phyloP scores from a whole-genome alignment of 2,888 invertebrate species.

The Thymelicus acteon region DNA sequence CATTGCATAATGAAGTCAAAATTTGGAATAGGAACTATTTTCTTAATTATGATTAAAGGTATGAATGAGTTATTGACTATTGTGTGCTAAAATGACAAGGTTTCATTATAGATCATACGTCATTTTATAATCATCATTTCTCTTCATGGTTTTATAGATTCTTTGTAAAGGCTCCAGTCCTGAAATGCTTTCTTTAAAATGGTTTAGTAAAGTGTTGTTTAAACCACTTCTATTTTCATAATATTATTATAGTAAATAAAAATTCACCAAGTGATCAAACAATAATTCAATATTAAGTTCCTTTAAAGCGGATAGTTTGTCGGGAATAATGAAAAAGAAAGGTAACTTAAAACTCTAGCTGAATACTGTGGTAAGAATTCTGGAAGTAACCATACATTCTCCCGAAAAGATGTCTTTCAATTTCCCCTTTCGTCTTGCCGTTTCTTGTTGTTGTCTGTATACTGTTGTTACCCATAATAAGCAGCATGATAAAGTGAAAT shows the following conservation, averaged over 20 bases:
- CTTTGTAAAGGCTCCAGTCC: background rate
- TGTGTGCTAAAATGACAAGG: slow-evolving; percentile 17
- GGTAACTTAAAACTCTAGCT: slow-evolving; percentile 66
- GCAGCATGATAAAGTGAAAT: slow-evolving; percentile 86
- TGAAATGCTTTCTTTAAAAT: background rate
- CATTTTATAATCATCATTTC: background rate
- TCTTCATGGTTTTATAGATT: background rate
- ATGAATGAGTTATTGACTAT: background rate
- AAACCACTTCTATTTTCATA: slow-evolving; percentile 1
- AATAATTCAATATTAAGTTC: slow-evolving; percentile 16
- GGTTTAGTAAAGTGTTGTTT: background rate
- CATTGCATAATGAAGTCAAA: slow-evolving; percentile 7
- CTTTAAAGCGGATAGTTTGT: slow-evolving; percentile 25
- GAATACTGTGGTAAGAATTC: slow-evolving; percentile 77
- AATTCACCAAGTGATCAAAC: slow-evolving; percentile 22
- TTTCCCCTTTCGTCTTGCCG: slow-evolving; percentile 92
- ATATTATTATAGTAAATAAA: background rate
- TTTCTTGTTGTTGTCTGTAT: slow-evolving; percentile 91
- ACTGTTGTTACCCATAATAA: slow-evolving; percentile 88
- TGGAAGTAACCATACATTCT: slow-evolving; percentile 89
- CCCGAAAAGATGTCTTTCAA: slow-evolving; percentile 94
- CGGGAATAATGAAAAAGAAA: slow-evolving; percentile 37
- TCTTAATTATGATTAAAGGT: background rate
- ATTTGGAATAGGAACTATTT: slow-evolving; percentile 11
- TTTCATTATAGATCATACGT: slow-evolving; percentile 1